Base-by-base conservation (phyloP, 1,140 invertebrate species). In the Leucophenga varia region DNA sequence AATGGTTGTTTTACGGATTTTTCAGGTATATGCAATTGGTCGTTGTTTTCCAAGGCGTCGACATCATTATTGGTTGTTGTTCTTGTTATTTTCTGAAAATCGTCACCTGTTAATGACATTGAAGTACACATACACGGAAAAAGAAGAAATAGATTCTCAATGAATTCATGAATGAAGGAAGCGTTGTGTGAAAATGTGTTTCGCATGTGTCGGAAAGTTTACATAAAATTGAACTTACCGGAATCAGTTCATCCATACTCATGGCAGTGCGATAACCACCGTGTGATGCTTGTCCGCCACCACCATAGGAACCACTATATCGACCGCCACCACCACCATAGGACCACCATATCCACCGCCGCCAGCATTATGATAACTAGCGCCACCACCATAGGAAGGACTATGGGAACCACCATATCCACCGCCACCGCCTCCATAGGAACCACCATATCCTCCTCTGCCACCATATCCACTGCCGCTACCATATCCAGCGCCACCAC, bases 21-120 rank as follows among this genome's bases (percentile, higher is more conserved):
- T 28, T 36, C 25, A 25, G 39, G 40, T 37, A n/a, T n/a, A n/a
- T 37, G 3, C 2, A 37, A 14, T 16, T 34, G 16, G 28, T 50
- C 13, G 13, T 49, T 40, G 16, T 20, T 19, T 20, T 28, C 34
- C 25, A 25, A 32, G 40, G 31, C 41, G 13, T 40, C 17, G 25
- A 34, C 12, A 12, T 43, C 12, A 17, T 38, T 40, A 3, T 41
- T 36, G 31, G 39, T 31, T 48, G 35, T n/a, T 28, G 40, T 22
- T 13, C 20, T 32, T 38, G 55, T 56, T 64, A 72, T 64, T 70
- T 61, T 47, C 70, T 72, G 65, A 73, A 73, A 73, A 68, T 61
- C 69, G 69, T 70, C 70, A 55, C 64, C 70, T 72, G 70, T 72
- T 72, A 72, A 67, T 72, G 60, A 60, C 53, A 64, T 63, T n/a